These are phyloP conservation scores for Ptychodera flava DNA, from an alignment of 35 echinoderm and acorn worm species.

Conservation along the genomic window DNA sequence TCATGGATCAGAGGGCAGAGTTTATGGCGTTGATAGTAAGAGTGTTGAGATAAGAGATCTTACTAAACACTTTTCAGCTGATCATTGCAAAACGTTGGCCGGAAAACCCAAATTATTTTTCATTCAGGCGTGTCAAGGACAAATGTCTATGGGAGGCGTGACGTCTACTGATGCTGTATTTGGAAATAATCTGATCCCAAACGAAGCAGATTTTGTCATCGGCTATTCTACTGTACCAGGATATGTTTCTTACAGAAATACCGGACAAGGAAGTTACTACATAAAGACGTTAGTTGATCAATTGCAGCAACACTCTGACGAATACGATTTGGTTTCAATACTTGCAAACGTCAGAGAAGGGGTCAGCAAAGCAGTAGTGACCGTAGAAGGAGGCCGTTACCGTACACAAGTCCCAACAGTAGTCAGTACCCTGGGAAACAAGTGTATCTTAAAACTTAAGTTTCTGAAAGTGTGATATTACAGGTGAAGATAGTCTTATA, in stretches of 20 bases:
- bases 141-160: background rate
- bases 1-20: slow-evolving; percentile 12
- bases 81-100: slow-evolving; percentile 16
- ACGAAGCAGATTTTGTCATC: background rate
- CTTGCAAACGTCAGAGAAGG: slow-evolving; percentile 5
- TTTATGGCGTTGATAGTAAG: background rate
- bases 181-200: background rate
- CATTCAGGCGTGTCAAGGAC: slow-evolving; percentile 44
- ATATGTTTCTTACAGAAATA: slow-evolving; percentile 31
- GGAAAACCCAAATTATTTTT: slow-evolving; percentile 60
- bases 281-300: slow-evolving; percentile 10
- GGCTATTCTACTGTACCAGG: slow-evolving; percentile 18
- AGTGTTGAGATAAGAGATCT: slow-evolving; percentile 3
- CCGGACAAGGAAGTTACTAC: slow-evolving; percentile 5
- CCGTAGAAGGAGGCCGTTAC: background rate
- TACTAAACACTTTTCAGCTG: slow-evolving; percentile 5
- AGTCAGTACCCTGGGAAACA: background rate
- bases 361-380: slow-evolving; percentile 1
- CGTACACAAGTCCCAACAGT: background rate
- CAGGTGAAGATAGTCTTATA: too few species aligned
- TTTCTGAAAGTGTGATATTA: background rate
- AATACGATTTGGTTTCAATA: slow-evolving; percentile 11
- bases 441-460: background rate
- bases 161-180: background rate
- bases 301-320: background rate